Percentiles rank a stretch among this genome's conserved stretches.
These are phyloP conservation scores for Idaea straminata DNA, from an alignment of 2,888 invertebrate species.

Conservation along the genomic window DNA sequence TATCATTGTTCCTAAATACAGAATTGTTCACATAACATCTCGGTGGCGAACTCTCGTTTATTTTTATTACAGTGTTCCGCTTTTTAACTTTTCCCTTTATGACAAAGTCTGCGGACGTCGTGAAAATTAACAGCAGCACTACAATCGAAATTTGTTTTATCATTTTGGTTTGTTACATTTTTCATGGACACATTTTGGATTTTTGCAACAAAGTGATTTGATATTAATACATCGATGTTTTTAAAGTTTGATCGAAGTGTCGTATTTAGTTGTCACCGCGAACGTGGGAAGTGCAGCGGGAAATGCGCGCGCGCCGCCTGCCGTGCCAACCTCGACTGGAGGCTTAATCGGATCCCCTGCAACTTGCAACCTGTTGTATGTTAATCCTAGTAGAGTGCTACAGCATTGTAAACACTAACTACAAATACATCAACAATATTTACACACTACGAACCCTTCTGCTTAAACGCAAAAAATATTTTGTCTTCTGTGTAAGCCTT, in stretches of 20 bases:
- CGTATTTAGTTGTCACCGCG: conserved; percentile 28
- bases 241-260: conserved; percentile 29
- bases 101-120: conserved; percentile 54
- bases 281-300: conserved; percentile 25
- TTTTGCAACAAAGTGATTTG: neutral
- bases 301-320: conserved; percentile 68
- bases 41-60: conserved; percentile 55
- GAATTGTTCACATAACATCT: conserved; percentile 63
- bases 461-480: conserved; percentile 28
- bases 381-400: conserved; percentile 63
- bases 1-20: conserved; percentile 67
- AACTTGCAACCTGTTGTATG: conserved; percentile 69
- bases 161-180: conserved; percentile 47
- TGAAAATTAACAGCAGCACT: conserved; percentile 46
- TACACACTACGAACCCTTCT: conserved; percentile 31
- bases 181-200: conserved; percentile 17
- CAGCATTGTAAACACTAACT: conserved; percentile 59
- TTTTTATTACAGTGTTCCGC: conserved; percentile 69
- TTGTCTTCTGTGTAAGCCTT: conserved; percentile 10
- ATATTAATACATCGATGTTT: conserved; percentile 5
- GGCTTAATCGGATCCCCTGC: conserved; percentile 64
- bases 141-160: conserved; percentile 40
- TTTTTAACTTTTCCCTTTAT: conserved; percentile 71
- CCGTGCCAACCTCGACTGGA: conserved; percentile 70
- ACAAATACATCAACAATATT: conserved; percentile 37